phyloP scores from a whole-genome alignment of 2,888 invertebrate genomes.

The Scaptodrosophila latifasciaeformis region DNA sequence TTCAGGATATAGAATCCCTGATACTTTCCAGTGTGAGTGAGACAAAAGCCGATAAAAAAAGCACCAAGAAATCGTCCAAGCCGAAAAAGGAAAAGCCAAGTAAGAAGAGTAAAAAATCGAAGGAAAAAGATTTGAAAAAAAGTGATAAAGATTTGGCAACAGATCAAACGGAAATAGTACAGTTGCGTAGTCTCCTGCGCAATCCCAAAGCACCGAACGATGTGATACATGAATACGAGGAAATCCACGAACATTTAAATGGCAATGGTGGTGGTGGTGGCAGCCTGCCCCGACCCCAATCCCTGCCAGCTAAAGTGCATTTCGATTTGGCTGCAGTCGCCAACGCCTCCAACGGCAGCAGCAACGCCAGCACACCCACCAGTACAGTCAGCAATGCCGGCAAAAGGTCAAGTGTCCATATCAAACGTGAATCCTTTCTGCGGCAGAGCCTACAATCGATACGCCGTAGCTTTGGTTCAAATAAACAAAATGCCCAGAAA shows the following conservation, averaged over 20 bases:
- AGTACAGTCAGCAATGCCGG: no score
- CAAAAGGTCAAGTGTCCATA: constrained; percentile 24
- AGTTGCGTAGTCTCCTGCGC: constrained; percentile 22
- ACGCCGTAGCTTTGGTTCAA: constrained; percentile 62
- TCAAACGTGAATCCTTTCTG: constrained; percentile 68
- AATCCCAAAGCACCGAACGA: constrained; percentile 12
- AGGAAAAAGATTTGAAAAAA: no score
- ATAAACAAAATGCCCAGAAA: constrained; percentile 42
- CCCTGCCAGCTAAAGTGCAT: constrained; percentile 47
- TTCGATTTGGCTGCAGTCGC: constrained; percentile 20
- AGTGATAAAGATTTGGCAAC: no score
- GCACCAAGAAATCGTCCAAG: constrained; percentile 1
- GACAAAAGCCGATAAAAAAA: background rate
- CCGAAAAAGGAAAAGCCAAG: constrained; percentile 5
- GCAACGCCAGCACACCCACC: no score
- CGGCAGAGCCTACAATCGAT: constrained; percentile 69
- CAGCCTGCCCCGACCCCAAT: constrained; percentile 47
- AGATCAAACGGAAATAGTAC: constrained; percentile 1
- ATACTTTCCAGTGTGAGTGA: no score
- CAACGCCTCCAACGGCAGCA: background rate
- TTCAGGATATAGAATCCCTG: constrained; percentile 33
- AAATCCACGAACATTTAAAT: constrained; percentile 19
- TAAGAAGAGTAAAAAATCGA: no score
- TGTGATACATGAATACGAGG: constrained; percentile 30
- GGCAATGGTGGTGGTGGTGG: no score